These are phyloP conservation scores for Hapalemur alaotrensis DNA, from an alignment of 2,797 vertebrate genomes.

Conservation along the genomic window DNA sequence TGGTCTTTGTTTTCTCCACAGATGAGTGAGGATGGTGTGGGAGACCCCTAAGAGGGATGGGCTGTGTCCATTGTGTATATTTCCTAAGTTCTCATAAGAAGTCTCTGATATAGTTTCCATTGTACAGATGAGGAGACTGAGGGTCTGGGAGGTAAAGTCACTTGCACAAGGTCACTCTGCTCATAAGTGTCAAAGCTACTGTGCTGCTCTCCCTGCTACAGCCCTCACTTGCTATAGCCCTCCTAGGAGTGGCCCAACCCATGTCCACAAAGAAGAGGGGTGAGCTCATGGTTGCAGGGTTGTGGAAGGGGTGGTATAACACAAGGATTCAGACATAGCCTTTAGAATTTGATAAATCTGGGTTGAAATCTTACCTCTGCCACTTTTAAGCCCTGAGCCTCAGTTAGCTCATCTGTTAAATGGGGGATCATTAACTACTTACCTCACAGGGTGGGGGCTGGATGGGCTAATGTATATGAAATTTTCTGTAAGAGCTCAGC, in stretches of 20 bases:
- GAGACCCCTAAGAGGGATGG: no score
- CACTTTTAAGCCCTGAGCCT: background rate
- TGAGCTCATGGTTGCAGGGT: background rate
- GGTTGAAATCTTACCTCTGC: background rate
- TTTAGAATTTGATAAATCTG: background rate
- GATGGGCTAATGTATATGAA: background rate
- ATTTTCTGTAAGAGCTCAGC: background rate
- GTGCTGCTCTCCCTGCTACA: background rate
- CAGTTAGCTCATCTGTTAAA: background rate
- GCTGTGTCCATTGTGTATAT: rapidly evolving
- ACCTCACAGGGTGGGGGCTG: background rate
- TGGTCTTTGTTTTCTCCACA: background rate
- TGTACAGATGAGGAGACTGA: background rate
- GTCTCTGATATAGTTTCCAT: background rate
- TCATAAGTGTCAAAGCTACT: background rate
- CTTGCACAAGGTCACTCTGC: background rate
- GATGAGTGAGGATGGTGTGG: no score
- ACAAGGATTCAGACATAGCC: background rate
- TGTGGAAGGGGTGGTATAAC: no score
- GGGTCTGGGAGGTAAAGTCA: background rate
- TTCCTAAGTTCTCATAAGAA: background rate
- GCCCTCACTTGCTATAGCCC: background rate
- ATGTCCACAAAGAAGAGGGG: background rate
- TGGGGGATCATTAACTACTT: background rate
- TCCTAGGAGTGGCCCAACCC: background rate